These are phyloP conservation scores for Geopemphigus sp. DNA, from an alignment of 1,140 invertebrate genomes.

Conservation along the genomic window DNA sequence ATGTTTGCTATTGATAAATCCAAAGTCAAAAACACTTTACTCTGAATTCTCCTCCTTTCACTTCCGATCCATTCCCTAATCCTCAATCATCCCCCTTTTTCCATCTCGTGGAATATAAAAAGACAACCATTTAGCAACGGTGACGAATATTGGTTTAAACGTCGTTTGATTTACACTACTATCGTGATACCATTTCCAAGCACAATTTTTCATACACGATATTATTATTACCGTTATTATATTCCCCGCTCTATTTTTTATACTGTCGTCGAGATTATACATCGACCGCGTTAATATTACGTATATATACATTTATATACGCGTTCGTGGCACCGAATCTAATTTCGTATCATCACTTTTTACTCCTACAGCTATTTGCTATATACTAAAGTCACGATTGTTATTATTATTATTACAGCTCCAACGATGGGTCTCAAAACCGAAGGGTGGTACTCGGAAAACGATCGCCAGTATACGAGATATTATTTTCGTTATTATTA, in stretches of 20 bases:
- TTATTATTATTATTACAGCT: neutral
- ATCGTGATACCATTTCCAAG: neutral
- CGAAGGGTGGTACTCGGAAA: neutral
- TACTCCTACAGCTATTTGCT: conserved; percentile 3
- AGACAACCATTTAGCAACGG: neutral
- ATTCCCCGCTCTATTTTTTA: neutral
- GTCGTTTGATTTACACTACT: neutral
- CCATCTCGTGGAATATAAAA: neutral
- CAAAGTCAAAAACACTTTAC: conserved; percentile 27
- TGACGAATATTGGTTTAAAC: neutral
- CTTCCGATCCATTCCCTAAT: too few species aligned
- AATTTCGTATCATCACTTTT: neutral
- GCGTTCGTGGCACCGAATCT: conserved; percentile 2
- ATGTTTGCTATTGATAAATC: conserved; percentile 33
- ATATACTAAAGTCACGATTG: neutral
- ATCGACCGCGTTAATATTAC: neutral
- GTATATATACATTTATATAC: neutral
- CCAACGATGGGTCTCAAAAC: neutral
- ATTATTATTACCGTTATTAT: neutral
- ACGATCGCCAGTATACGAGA: neutral
- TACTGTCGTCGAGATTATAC: neutral
- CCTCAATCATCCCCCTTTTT: neutral
- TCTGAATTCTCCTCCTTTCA: too few species aligned
- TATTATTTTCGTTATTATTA: too few species aligned
- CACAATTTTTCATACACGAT: neutral